Percentiles rank a stretch among this genome's conserved stretches.
phyloP scores from a whole-genome alignment of 2,888 invertebrate genomes.

The Spialia ferax region DNA sequence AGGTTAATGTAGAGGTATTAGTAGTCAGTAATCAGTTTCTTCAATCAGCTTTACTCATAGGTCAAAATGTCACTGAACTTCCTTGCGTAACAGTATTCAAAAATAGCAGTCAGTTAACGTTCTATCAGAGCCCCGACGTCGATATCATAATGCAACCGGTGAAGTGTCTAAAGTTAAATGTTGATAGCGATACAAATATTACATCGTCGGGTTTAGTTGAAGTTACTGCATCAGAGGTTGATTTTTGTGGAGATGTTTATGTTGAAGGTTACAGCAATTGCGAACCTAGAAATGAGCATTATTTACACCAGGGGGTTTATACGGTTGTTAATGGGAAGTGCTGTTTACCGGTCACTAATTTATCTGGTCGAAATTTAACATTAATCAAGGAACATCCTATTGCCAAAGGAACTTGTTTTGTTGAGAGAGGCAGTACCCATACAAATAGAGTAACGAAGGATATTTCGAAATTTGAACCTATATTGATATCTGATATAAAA shows the following conservation, averaged over 20 bases:
- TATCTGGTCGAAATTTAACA: not conserved
- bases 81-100: not conserved
- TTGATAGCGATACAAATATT: not conserved
- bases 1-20: not conserved
- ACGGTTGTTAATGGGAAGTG: not conserved
- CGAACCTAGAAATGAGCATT: not conserved
- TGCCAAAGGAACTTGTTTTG: constrained; percentile 2
- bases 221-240: not conserved
- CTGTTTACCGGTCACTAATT: not conserved
- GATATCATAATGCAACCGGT: not conserved
- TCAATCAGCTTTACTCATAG: constrained; percentile 6
- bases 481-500: not conserved
- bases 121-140: not conserved
- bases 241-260: not conserved
- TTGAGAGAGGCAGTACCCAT: not conserved
- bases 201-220: not conserved
- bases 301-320: constrained; percentile 1
- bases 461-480: not conserved
- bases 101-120: not conserved
- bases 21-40: not conserved
- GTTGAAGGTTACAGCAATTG: not conserved
- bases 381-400: not conserved
- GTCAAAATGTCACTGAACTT: not conserved
- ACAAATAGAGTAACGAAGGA: not conserved
- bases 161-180: not conserved